Conservation (phyloP, 2,797 vertebrate genomes). For the Sebastes diaconus region DNA sequence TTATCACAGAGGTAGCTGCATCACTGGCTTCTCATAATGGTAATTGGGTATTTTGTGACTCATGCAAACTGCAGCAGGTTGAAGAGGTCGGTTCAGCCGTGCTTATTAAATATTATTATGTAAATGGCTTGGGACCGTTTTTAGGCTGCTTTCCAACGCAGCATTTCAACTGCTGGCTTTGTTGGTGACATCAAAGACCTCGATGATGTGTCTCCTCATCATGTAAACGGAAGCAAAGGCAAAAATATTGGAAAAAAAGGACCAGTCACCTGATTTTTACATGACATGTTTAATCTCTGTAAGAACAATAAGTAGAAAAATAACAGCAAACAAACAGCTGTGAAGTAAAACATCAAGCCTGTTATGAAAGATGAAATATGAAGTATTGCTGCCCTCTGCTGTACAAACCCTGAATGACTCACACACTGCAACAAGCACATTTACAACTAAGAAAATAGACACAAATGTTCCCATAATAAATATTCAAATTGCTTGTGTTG, state of each 20-base stretch:
- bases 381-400: constrained; percentile 61
- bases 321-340: background rate
- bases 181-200: background rate
- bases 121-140: constrained; percentile 14
- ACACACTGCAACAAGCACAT: background rate
- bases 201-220: background rate
- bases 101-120: constrained; percentile 26
- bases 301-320: background rate
- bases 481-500: background rate
- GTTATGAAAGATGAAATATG: background rate
- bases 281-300: background rate
- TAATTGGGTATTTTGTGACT: constrained; percentile 10
- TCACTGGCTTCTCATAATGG: background rate
- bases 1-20: background rate
- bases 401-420: constrained; percentile 6
- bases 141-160: background rate
- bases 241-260: background rate
- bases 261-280: background rate
- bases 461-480: background rate
- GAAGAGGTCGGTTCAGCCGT: constrained; percentile 4
- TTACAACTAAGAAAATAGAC: background rate
- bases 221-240: background rate
- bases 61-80: background rate
- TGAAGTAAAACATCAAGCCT: background rate
- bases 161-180: background rate